A percentile compares a stretch with the other conserved stretches of the same genome.
Conservation (phyloP, 2,113 vertebrate species). For the Gobiocypris rarus region DNA sequence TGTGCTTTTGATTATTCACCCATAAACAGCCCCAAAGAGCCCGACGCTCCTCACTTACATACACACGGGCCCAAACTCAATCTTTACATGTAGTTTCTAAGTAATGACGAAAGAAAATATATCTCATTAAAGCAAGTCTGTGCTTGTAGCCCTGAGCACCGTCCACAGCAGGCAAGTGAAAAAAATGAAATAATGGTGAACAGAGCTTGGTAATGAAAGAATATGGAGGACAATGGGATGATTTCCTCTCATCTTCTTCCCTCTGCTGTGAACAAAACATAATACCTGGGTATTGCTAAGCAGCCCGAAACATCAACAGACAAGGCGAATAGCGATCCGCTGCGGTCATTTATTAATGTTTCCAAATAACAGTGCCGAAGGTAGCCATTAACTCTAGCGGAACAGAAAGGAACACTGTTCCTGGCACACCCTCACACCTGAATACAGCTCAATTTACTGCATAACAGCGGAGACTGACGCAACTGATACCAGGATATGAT, state of each 20-base stretch:
- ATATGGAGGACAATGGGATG: conserved; percentile 6
- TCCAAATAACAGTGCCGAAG: conserved; percentile 26
- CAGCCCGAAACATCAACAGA: conserved; percentile 77
- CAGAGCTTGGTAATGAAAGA: background rate
- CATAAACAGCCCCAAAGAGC: conserved; percentile 12
- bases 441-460: conserved; percentile 29
- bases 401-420: background rate
- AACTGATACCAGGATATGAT: conserved; percentile 11
- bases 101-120: conserved; percentile 7
- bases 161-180: background rate
- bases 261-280: conserved; percentile 50
- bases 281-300: conserved; percentile 71
- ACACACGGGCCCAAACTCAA: conserved; percentile 32
- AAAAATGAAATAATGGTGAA: background rate
- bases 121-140: conserved; percentile 16
- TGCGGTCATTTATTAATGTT: conserved; percentile 40
- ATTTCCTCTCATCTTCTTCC: conserved; percentile 14
- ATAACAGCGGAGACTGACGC: background rate
- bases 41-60: background rate
- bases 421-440: conserved; percentile 20
- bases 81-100: conserved; percentile 33
- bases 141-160: conserved; percentile 6
- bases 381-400: background rate
- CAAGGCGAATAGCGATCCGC: conserved; percentile 50
- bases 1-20: conserved; percentile 33